Base-by-base conservation (phyloP, 2,888 invertebrate genomes). In the Micoletzkya japonica region DNA sequence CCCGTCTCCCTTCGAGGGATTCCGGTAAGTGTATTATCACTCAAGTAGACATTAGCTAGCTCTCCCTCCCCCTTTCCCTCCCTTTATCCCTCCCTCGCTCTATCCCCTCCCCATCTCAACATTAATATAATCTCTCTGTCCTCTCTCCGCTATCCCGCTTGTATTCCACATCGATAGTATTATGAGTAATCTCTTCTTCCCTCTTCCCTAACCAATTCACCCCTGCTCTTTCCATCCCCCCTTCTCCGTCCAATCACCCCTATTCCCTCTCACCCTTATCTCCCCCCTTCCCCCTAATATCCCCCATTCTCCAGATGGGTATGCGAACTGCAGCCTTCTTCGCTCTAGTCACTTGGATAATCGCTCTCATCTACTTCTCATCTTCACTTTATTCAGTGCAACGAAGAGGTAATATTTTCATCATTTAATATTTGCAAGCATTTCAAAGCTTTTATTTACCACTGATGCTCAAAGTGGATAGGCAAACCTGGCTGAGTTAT, bases 321-420 rank as follows among this genome's bases (percentile, higher is more conserved):
- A 66, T 66, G 66, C 34, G 56, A 14, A 52, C 32, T 56, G 14
- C 44, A 20, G 66, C 32, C 6, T 34, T 17, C 4, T 6, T 56
- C 26, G 66, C 54, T 20, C 26, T 66, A 2, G 17, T 66, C 26
- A 66, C 56, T 37, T 66, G 66, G 66, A 24, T 66, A 6, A 36
- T 66, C 3, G 66, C 66, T 7, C 36, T 66, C 14, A 34, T 66
- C 7, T 66, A 66, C 54, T 66, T 66, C 54, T 28, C 52, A 10
- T 52, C 52, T 24, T 39, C n/a, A 20, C 52, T 66, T 2, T 28
- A 28, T 32, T 54, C 28, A 10, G 37, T 66, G 2, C 56, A 66
- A 36, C 52, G 54, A 37, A 54, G 34, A 66, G 66, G 66, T 66
- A 14, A 7, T 10, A 10, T 26, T 17, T 24, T 24, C n/a, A n/a